Percentiles rank a stretch among this genome's conserved stretches.
phyloP scores from a whole-genome alignment of 2,113 vertebrate species.

The Dipodomys merriami region DNA sequence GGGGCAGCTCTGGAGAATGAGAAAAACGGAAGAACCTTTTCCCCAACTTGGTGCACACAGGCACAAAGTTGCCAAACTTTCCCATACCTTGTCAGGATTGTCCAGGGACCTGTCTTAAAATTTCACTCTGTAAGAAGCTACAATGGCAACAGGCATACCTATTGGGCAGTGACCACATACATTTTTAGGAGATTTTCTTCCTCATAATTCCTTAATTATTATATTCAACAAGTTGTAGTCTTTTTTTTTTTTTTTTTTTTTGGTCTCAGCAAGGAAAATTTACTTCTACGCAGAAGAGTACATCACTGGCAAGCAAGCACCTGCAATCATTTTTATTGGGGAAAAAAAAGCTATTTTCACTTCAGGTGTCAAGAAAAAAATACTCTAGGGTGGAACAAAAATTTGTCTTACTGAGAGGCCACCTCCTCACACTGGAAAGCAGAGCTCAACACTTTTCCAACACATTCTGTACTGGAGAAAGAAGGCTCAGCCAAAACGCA shows the following conservation, averaged over 20 bases:
- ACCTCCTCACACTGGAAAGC: slow-evolving; percentile 20
- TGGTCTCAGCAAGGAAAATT: too few species aligned
- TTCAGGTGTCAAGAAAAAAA: neutral
- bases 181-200: slow-evolving; percentile 5
- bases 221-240: neutral
- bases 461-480: neutral
- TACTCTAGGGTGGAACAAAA: neutral
- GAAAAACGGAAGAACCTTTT: neutral
- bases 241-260: neutral
- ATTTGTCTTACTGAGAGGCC: neutral
- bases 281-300: too few species aligned
- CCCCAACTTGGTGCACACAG: neutral
- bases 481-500: neutral
- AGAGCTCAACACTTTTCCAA: neutral
- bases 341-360: neutral
- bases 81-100: neutral
- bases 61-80: slow-evolving; percentile 19
- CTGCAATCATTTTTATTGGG: neutral
- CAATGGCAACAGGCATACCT: neutral
- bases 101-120: neutral
- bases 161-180: neutral
- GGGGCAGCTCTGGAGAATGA: slow-evolving; percentile 11
- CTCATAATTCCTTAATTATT: neutral
- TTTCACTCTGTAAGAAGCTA: neutral
- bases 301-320: too few species aligned